phyloP scores from a whole-genome alignment of 2,797 vertebrate genomes.

The Lutjanus campechanus region DNA sequence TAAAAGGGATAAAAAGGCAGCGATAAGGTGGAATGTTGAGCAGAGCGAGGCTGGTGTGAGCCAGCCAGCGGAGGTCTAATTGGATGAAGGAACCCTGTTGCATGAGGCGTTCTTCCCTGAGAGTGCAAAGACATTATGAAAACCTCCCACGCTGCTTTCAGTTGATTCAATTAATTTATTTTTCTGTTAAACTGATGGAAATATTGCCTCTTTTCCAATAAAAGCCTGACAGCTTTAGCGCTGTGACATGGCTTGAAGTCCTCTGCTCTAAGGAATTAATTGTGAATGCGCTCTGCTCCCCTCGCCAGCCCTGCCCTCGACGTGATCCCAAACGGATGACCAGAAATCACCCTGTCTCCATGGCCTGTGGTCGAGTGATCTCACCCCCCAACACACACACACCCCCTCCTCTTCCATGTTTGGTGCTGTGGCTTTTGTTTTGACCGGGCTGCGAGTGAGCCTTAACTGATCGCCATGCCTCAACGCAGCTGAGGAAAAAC shows the following conservation, averaged over 20 bases:
- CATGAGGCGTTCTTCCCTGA: slow-evolving; percentile 77
- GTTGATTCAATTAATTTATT: slow-evolving; percentile 86
- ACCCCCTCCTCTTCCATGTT: slow-evolving; percentile 62
- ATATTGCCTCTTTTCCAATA: slow-evolving; percentile 84
- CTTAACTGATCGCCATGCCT: slow-evolving; percentile 75
- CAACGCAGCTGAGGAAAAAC: slow-evolving; percentile 68
- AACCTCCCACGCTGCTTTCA: slow-evolving; percentile 83
- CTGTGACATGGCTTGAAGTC: slow-evolving; percentile 68
- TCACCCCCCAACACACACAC: slow-evolving; percentile 52
- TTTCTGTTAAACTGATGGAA: slow-evolving; percentile 84
- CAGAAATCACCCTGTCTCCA: slow-evolving; percentile 68
- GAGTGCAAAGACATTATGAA: slow-evolving; percentile 81
- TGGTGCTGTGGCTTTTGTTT: slow-evolving; percentile 73
- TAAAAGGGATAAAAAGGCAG: slow-evolving; percentile 83
- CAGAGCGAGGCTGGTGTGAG: slow-evolving; percentile 73
- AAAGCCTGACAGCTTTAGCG: slow-evolving; percentile 77
- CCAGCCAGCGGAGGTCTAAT: slow-evolving; percentile 85
- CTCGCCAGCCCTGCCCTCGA: slow-evolving; percentile 48
- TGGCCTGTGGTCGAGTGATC: slow-evolving; percentile 68
- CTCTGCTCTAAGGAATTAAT: slow-evolving; percentile 72
- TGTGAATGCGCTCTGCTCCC: slow-evolving; percentile 63
- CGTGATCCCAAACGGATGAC: slow-evolving; percentile 52
- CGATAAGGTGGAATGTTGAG: slow-evolving; percentile 81
- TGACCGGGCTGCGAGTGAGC: slow-evolving; percentile 63
- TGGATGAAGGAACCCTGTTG: slow-evolving; percentile 87